Evolutionary conservation across 2,113 vertebrate genomes (phyloP).

Genomic region (Ondatra zibethicus): DNA sequence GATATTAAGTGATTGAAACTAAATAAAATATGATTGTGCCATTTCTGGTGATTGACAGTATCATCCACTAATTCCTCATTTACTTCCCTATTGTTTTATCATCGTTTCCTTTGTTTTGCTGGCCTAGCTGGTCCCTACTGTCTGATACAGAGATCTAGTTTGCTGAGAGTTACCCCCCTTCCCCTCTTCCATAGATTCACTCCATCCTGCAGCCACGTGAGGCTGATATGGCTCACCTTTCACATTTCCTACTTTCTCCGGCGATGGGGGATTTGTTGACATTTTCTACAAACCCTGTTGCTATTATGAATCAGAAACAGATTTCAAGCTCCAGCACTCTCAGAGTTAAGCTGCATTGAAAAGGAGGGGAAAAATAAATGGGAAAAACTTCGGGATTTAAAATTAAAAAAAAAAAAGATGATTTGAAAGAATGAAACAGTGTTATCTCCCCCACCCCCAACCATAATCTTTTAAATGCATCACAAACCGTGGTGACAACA

Average conservation of each 20-base stretch:
- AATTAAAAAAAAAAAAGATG: conserved; percentile 68
- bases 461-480: background rate
- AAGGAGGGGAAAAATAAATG: conserved; percentile 78
- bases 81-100: conserved; percentile 54
- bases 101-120: conserved; percentile 73
- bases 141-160: conserved; percentile 47
- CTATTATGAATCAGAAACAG: conserved; percentile 85
- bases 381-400: conserved; percentile 77
- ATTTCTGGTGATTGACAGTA: conserved; percentile 50
- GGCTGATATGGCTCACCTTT: conserved; percentile 79
- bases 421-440: conserved; percentile 21
- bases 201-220: conserved; percentile 40
- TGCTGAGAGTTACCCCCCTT: conserved; percentile 18
- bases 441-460: background rate
- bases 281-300: conserved; percentile 86
- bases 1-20: conserved; percentile 63
- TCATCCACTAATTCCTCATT: conserved; percentile 51
- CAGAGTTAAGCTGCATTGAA: conserved; percentile 85
- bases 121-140: conserved; percentile 24
- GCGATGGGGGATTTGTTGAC: conserved; percentile 86
- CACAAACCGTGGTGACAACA: background rate
- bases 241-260: conserved; percentile 82
- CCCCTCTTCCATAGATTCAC: background rate
- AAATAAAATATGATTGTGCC: conserved; percentile 61
- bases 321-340: conserved; percentile 87